phyloP scores from a whole-genome alignment of 2,888 invertebrate species.

The Nephrotoma appendiculata region DNA sequence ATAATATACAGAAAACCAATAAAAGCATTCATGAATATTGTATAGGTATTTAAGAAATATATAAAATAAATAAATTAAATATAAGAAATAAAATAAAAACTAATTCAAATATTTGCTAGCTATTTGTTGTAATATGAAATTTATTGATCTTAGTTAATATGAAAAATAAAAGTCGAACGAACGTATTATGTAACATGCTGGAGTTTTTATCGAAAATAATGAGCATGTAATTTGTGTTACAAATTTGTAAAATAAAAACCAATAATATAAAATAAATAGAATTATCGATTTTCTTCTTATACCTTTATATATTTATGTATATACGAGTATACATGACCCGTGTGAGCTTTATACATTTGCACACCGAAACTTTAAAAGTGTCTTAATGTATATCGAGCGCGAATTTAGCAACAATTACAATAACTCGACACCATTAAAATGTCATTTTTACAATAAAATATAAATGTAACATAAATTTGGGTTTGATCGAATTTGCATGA shows the following conservation, averaged over 20 bases:
- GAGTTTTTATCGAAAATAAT: neutral
- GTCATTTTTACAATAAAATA: neutral
- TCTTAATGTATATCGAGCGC: neutral
- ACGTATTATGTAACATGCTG: neutral
- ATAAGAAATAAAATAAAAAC: neutral
- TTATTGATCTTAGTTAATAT: neutral
- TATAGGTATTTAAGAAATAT: neutral
- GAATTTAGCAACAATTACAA: neutral
- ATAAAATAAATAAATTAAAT: neutral
- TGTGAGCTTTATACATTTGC: neutral
- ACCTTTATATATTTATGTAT: neutral
- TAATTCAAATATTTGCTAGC: neutral
- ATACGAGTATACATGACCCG: neutral
- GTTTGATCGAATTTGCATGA: neutral
- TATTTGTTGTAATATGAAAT: neutral
- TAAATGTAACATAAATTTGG: neutral
- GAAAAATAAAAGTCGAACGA: neutral
- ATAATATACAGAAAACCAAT: neutral
- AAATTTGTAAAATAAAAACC: neutral
- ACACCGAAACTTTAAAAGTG: neutral
- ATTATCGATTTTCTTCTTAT: neutral
- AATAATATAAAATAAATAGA: neutral
- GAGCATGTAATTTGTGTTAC: neutral
- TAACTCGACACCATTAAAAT: neutral
- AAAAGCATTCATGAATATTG: neutral